Base-by-base conservation (phyloP, 2,797 vertebrate genomes). In the Antrozous pallidus region DNA sequence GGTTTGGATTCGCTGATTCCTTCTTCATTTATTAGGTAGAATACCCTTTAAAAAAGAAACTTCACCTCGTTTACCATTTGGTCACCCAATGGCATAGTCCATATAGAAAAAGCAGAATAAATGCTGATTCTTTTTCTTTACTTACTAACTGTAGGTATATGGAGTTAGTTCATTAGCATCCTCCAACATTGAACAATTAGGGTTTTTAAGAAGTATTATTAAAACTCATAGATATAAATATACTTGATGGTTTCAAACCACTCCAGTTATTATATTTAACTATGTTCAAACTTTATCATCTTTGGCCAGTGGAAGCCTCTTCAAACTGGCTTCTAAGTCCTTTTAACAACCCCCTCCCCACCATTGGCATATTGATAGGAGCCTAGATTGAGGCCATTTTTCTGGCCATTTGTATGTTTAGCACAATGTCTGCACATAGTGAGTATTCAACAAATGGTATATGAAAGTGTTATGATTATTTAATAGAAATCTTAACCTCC, bases 141-240 rank as follows among this genome's bases (percentile, higher is more conserved):
- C 14, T 58, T 47, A 18, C 8, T 13, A 71, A 40, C 28, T 71
- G 85, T 40, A 56, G 47, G 58, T 80, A 40, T 33, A 26, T 40
- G 36, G 47, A 80, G 9, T 49, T 36, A 42, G 8, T 28, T 36
- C 49, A 6, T 42, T 63, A 33, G 20, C 9, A 16, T 61, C 38
- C 9, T 54, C 73, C 20, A 45, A 31, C 7, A 22, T n/a, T 6
- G 31, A 90, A 1, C 3, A 24, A 6, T 54, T 26, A 31, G 12
- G 42, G 9, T 91, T 79, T 93, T 61, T 28, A 78, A 71, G 67
- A 75, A 47, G 56, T 36, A 14, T 42, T 40, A 38, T 73, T 67
- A 33, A 84, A 85, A 75, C 33, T 73, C 65, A 13, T 45, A 54
- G 77, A 70, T 70, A 69, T 96, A 51, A 90, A 51, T 70, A 40